Conservation (phyloP, 2,797 vertebrate genomes). For the Aulostomus chinensis region DNA sequence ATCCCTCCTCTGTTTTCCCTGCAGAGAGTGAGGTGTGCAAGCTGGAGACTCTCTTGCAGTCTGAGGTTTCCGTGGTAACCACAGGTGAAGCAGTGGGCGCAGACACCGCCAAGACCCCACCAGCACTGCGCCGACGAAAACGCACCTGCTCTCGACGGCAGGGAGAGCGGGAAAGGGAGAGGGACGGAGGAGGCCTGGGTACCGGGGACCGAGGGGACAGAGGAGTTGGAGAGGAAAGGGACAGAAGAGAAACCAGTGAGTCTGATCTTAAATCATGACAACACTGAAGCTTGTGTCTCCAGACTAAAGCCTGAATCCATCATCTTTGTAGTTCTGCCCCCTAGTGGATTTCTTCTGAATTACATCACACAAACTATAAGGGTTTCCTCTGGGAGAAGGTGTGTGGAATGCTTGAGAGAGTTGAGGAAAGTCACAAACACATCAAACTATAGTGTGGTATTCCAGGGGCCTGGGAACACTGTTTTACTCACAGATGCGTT, state of each 20-base stretch:
- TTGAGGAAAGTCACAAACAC: no score
- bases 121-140: constrained; percentile 84
- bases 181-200: constrained; percentile 60
- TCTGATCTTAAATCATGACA: not conserved
- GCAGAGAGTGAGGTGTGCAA: constrained; percentile 86
- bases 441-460: no score
- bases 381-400: no score
- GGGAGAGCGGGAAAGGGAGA: constrained; percentile 75
- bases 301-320: not conserved
- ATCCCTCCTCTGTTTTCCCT: not conserved
- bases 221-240: constrained; percentile 55
- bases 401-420: no score
- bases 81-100: constrained; percentile 76
- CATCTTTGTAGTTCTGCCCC: not conserved
- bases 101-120: constrained; percentile 74
- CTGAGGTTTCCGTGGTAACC: constrained; percentile 82
- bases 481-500: no score
- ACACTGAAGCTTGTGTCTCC: not conserved
- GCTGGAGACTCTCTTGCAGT: constrained; percentile 83
- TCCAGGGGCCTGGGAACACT: no score
- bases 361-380: no score
- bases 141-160: constrained; percentile 82
- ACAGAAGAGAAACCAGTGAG: constrained; percentile 71
- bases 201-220: constrained; percentile 54
- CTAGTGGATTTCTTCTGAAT: constrained; percentile 38